A percentile compares a stretch with the other conserved stretches of the same genome.
These are phyloP conservation scores for Bombyx mori DNA, from an alignment of 1,140 invertebrate species.

Conservation along the genomic window ASM3026992v2 NC_085127.1:8616501-8617000, in stretches of 20 bases:
- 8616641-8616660: not conserved
- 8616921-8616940: too few species aligned
- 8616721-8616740: slow-evolving; percentile 97
- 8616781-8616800: slow-evolving; percentile 97
- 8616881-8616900: slow-evolving; percentile 65
- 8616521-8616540: too few species aligned
- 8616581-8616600: too few species aligned
- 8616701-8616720: slow-evolving; percentile 99
- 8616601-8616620: not conserved
- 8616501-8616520: too few species aligned
- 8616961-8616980: too few species aligned
- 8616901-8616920: too few species aligned
- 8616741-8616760: slow-evolving; percentile 99
- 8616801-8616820: slow-evolving; percentile 97
- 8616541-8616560: too few species aligned
- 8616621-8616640: not conserved
- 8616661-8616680: slow-evolving; percentile 11
- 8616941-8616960: too few species aligned
- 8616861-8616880: slow-evolving; percentile 98
- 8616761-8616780: slow-evolving; percentile 97
- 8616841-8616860: slow-evolving; percentile 99
- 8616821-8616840: slow-evolving; percentile 99
- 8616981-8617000: too few species aligned
- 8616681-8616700: slow-evolving; percentile 98
- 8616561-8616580: too few species aligned